These are phyloP conservation scores for Gastrophryne carolinensis DNA, from an alignment of 2,797 vertebrate species.

Conservation along the genomic window DNA sequence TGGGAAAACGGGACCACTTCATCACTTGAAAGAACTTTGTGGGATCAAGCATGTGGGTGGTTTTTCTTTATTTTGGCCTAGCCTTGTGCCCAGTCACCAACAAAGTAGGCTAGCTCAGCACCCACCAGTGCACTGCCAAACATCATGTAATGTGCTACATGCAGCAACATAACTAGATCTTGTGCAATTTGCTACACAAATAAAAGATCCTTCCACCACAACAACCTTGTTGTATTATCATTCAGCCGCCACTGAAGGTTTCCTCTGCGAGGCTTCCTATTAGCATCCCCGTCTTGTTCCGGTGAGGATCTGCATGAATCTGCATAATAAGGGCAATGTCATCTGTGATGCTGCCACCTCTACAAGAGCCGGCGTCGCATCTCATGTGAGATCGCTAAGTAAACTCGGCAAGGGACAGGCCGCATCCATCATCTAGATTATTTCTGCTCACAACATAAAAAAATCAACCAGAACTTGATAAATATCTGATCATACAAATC, in stretches of 20 bases:
- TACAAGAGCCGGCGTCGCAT: constrained; percentile 8
- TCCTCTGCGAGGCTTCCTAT: not conserved
- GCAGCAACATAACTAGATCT: too few species aligned
- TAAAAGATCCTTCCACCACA: not conserved
- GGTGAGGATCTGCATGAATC: not conserved
- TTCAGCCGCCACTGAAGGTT: not conserved
- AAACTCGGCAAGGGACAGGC: not conserved
- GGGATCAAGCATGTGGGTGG: too few species aligned
- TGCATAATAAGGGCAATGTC: constrained; percentile 18
- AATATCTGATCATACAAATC: not conserved
- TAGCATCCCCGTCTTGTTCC: not conserved
- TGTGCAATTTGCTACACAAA: too few species aligned
- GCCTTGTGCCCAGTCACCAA: too few species aligned
- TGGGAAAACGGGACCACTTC: too few species aligned
- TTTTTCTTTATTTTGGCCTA: too few species aligned
- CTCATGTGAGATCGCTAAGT: not conserved
- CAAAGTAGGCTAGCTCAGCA: too few species aligned
- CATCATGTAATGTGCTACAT: too few species aligned
- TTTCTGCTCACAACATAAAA: not conserved
- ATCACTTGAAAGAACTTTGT: too few species aligned
- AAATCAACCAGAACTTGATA: not conserved
- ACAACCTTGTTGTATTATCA: not conserved
- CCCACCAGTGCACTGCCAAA: too few species aligned
- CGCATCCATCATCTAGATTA: not conserved
- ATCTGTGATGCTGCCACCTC: constrained; percentile 6